phyloP scores from a whole-genome alignment of 2,113 vertebrate species.

The Montifringilla adamsi region DNA sequence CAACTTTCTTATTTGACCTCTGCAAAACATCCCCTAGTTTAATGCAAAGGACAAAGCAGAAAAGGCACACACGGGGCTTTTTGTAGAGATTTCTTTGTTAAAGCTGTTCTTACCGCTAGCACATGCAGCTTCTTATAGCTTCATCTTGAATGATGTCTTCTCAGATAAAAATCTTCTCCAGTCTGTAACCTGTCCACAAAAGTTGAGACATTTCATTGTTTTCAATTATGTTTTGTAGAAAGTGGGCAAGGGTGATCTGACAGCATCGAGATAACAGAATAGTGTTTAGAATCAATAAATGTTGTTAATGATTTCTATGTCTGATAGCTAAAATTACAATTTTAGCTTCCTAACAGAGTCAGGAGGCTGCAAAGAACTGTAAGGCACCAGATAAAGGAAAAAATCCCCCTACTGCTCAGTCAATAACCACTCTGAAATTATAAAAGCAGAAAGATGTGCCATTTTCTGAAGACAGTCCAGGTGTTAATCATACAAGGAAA shows the following conservation, averaged over 20 bases:
- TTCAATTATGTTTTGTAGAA: constrained; percentile 8
- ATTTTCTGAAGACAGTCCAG: background rate
- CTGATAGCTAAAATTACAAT: constrained; percentile 38
- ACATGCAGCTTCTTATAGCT: background rate
- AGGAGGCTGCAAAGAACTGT: background rate
- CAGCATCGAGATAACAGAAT: background rate
- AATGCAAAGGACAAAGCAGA: background rate
- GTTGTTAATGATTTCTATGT: constrained; percentile 32
- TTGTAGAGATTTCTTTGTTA: background rate
- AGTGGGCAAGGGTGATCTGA: background rate
- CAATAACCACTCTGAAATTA: background rate
- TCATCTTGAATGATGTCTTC: background rate
- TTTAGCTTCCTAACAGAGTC: background rate
- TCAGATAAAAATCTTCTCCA: constrained; percentile 2
- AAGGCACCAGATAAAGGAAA: constrained; percentile 1
- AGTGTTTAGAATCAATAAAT: constrained; percentile 45
- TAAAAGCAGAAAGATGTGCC: background rate
- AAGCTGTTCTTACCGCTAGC: background rate
- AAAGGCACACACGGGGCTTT: background rate
- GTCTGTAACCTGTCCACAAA: background rate
- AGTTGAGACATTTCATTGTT: constrained; percentile 32
- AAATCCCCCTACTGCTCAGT: background rate
- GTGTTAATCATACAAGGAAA: background rate
- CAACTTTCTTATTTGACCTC: background rate
- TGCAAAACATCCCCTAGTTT: background rate